Percentiles rank a stretch among this genome's conserved stretches.
phyloP scores from a whole-genome alignment of 2,888 invertebrate species.

The Anagyrus pseudococci region DNA sequence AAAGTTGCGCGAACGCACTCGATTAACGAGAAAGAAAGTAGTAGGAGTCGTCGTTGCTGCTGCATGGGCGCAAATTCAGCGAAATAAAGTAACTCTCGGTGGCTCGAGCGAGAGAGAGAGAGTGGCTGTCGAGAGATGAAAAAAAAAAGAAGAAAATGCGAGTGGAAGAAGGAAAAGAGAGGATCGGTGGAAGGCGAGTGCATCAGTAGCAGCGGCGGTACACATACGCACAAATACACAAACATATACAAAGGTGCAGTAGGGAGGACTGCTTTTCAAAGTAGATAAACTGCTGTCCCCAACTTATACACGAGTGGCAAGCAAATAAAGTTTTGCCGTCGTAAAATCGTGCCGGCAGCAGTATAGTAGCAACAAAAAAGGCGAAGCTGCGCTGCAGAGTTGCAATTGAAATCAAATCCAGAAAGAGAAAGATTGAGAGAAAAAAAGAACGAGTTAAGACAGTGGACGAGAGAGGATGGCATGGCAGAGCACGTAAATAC shows the following conservation, averaged over 20 bases:
- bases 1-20: too few relatives aligned
- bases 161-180: too few relatives aligned
- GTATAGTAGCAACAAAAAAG: neutral
- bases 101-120: too few relatives aligned
- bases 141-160: too few relatives aligned
- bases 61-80: too few relatives aligned
- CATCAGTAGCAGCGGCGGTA: neutral
- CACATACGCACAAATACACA: neutral
- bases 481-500: too few relatives aligned
- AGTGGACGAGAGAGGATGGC: too few relatives aligned
- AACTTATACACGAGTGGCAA: slow-evolving; percentile 3
- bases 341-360: neutral
- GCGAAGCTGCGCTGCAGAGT: neutral
- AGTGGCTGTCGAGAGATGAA: too few relatives aligned
- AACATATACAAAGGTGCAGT: neutral
- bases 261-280: slow-evolving; percentile 19
- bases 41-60: too few relatives aligned
- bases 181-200: slow-evolving; percentile 1
- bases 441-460: too few relatives aligned
- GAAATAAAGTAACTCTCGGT: slow-evolving; percentile 16
- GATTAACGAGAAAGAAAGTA: too few relatives aligned
- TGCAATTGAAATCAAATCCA: slow-evolving; percentile 30
- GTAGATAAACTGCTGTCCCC: slow-evolving; percentile 21
- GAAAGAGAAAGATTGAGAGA: too few relatives aligned
- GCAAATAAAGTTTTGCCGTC: slow-evolving; percentile 21